Evolutionary conservation across 1,140 invertebrate genomes (phyloP), one percentile per base, ranked within the genome.

Genomic region (roundworm (Caenorhabditis elegans)): DNA sequence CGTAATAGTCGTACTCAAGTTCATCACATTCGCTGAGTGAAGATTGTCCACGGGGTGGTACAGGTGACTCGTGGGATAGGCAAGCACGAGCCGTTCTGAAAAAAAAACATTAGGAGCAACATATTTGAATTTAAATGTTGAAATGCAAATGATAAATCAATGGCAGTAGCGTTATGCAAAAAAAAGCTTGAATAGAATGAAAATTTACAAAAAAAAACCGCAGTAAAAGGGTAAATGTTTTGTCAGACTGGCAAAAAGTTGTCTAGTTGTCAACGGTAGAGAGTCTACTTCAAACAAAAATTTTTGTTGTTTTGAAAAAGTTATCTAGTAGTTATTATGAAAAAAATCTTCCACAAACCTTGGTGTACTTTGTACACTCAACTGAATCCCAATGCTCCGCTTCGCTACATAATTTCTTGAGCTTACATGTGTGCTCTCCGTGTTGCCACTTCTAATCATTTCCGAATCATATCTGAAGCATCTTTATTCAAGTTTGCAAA

Each of bases 1-100:
- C 80, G 51, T 81, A 81, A 49, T 81, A 75, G 39, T 81, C 80
- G 36, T 81, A 81, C 19, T 81, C 80, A n/a, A 76, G 49, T 51
- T 80, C 79, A 31, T 80, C 79, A 13, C 47, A 80, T 43, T 60
- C 60, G 3, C 53, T 70, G 2, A 81, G 70, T 10, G 65, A 76
- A 3, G 80, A 81, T 60, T 60, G 39, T 0, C 80, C 80, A 17
- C 70, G 60, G 39, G 60, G 60, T 13, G 75, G 80, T 8, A 81
- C 5, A 39, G 80, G 80, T n/a, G 80, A 81, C 22, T 76, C 80
- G 2, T 43, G 19, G 6, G 80, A 81, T n/a, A 65, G 15, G 36
- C 76, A 77, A 6, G 80, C 60, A 15, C 80, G 65, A 26, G 13
- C 75, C n/a, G 60, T 49, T 47, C 80, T 81, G 46, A 76, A 81